Percentiles rank a stretch among this genome's conserved stretches.
phyloP scores from a whole-genome alignment of 2,113 vertebrate genomes.

The Melanotaenia duboulayi region DNA sequence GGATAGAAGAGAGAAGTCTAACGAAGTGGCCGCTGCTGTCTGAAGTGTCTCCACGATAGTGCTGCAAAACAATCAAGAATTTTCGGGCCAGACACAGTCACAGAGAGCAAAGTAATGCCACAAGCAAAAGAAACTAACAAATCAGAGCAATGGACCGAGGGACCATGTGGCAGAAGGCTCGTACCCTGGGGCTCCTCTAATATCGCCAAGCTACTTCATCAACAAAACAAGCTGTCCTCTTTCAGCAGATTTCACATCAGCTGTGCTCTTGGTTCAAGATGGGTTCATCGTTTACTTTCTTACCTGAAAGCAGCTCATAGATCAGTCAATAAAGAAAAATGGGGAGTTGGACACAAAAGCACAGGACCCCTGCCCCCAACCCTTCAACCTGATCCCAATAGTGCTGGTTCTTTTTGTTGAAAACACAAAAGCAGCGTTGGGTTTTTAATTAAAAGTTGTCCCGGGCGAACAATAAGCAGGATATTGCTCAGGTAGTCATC shows the following conservation, averaged over 20 bases:
- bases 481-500: conserved; percentile 60
- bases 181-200: conserved; percentile 27
- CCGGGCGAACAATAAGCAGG: conserved; percentile 71
- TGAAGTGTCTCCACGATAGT: neutral
- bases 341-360: conserved; percentile 36
- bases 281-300: conserved; percentile 17
- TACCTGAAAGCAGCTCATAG: conserved; percentile 45
- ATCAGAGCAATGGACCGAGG: conserved; percentile 40
- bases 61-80: neutral
- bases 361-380: conserved; percentile 4
- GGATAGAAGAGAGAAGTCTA: neutral
- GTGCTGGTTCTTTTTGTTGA: conserved; percentile 44
- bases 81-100: neutral
- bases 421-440: conserved; percentile 62
- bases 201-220: conserved; percentile 49
- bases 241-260: conserved; percentile 40
- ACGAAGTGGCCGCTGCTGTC: conserved; percentile 39
- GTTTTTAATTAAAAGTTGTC: conserved; percentile 68
- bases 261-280: neutral
- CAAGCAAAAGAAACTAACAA: conserved; percentile 19
- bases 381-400: conserved; percentile 36
- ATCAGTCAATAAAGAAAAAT: conserved; percentile 52
- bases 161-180: conserved; percentile 47
- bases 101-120: conserved; percentile 31
- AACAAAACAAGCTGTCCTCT: conserved; percentile 56